phyloP scores from a whole-genome alignment of 2,888 invertebrate genomes.

The Zygogramma bicolorata region DNA sequence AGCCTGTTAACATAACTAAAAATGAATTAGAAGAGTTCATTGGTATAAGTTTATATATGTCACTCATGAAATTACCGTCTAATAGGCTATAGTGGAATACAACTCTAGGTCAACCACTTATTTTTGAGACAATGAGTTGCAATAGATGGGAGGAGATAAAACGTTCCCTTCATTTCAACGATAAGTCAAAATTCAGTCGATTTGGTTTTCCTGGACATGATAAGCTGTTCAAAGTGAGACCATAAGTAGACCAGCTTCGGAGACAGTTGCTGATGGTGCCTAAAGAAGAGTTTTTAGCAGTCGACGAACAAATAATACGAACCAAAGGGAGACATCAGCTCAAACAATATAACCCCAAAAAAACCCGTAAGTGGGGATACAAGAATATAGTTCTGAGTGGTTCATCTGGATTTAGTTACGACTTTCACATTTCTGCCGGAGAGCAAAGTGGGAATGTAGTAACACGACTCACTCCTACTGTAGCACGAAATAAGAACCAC shows the following conservation, averaged over 20 bases:
- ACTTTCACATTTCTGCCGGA: slow-evolving; percentile 26
- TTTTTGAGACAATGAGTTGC: slow-evolving; percentile 10
- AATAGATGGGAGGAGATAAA: slow-evolving; percentile 13
- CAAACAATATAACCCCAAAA: slow-evolving; percentile 19
- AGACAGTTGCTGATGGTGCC: slow-evolving; percentile 21
- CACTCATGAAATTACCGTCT: slow-evolving; percentile 3
- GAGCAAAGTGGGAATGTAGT: slow-evolving; percentile 26
- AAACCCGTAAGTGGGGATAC: slow-evolving; percentile 22
- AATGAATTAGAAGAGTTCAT: slow-evolving; percentile 19
- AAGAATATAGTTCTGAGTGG: slow-evolving; percentile 26
- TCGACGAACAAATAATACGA: slow-evolving; percentile 30
- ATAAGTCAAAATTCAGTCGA: slow-evolving; percentile 9
- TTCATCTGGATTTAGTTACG: slow-evolving; percentile 23
- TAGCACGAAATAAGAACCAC: slow-evolving; percentile 18
- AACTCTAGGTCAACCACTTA: neutral
- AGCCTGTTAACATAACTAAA: slow-evolving; percentile 12
- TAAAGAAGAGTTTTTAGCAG: slow-evolving; percentile 28
- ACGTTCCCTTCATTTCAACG: slow-evolving; percentile 12
- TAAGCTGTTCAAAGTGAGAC: slow-evolving; percentile 24
- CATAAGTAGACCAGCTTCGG: slow-evolving; percentile 16
- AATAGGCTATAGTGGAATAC: neutral
- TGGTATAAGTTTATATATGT: slow-evolving; percentile 23
- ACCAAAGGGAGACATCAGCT: slow-evolving; percentile 20
- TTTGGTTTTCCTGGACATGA: slow-evolving; percentile 6
- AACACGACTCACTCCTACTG: slow-evolving; percentile 16